Conservation (phyloP, 2,888 invertebrate species). For the Stegophylla sp. region DNA sequence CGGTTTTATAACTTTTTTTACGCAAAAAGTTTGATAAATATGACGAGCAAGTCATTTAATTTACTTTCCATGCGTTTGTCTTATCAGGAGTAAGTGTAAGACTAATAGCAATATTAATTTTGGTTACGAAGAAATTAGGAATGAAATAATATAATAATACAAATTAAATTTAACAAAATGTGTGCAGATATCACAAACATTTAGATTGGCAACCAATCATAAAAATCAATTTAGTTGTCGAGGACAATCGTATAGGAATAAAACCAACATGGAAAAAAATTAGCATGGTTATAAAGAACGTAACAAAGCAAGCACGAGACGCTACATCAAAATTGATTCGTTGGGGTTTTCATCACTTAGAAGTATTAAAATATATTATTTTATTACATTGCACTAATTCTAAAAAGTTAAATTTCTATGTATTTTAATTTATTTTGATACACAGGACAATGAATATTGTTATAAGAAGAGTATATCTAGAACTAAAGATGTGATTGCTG, state of each 20-base stretch:
- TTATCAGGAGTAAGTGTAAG: background rate
- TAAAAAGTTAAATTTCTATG: background rate
- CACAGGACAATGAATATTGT: background rate
- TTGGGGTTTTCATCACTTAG: conserved; percentile 27
- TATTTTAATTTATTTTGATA: background rate
- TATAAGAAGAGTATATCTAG: background rate
- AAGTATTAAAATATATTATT: background rate
- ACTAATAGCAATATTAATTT: background rate
- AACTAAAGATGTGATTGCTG: background rate
- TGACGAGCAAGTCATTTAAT: background rate
- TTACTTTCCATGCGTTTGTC: background rate
- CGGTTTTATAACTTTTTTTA: conserved; percentile 28
- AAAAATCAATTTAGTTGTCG: conserved; percentile 13
- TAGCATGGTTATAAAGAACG: background rate
- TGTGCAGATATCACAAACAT: background rate
- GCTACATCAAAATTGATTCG: background rate
- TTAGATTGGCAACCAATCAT: background rate
- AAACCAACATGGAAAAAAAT: conserved; percentile 14
- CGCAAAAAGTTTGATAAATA: background rate
- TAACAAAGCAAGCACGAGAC: background rate
- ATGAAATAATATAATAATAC: background rate
- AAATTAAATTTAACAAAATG: no score
- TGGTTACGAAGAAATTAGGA: background rate
- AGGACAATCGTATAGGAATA: background rate
- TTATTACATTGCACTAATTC: background rate